These are phyloP conservation scores for Dusona sp. DNA, from an alignment of 2,888 invertebrate species.

Conservation along the genomic window DNA sequence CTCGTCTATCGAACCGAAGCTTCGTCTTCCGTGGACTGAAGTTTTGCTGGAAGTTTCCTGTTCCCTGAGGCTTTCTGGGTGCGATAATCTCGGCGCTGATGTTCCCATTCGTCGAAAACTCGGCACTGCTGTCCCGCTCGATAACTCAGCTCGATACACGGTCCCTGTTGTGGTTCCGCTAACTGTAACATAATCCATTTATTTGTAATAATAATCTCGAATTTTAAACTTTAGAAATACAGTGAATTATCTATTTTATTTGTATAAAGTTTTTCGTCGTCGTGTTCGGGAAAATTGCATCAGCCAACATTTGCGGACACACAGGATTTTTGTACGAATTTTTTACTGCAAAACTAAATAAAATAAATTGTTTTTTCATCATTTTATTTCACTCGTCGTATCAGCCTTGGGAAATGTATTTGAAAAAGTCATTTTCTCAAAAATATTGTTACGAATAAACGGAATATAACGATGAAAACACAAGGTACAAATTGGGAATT, in stretches of 20 bases:
- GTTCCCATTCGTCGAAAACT: conserved; percentile 45
- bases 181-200: conserved; percentile 74
- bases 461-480: neutral
- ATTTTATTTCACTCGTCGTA: neutral
- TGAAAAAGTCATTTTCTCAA: neutral
- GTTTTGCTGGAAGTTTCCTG: conserved; percentile 5
- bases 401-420: neutral
- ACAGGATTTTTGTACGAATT: neutral
- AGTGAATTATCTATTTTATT: too few relatives aligned
- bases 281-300: too few relatives aligned
- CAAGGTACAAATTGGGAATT: conserved; percentile 2
- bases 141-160: conserved; percentile 70
- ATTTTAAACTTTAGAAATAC: neutral
- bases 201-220: neutral
- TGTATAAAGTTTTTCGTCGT: too few relatives aligned
- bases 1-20: neutral
- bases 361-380: neutral
- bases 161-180: conserved; percentile 76
- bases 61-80: conserved; percentile 18
- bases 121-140: conserved; percentile 70
- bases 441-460: neutral
- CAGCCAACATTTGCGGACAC: too few relatives aligned
- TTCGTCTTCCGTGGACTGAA: conserved; percentile 5
- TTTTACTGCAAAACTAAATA: neutral
- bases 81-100: conserved; percentile 36